These are phyloP conservation scores for Acrobasis repandana DNA, from an alignment of 2,888 invertebrate species.

Conservation along the genomic window DNA sequence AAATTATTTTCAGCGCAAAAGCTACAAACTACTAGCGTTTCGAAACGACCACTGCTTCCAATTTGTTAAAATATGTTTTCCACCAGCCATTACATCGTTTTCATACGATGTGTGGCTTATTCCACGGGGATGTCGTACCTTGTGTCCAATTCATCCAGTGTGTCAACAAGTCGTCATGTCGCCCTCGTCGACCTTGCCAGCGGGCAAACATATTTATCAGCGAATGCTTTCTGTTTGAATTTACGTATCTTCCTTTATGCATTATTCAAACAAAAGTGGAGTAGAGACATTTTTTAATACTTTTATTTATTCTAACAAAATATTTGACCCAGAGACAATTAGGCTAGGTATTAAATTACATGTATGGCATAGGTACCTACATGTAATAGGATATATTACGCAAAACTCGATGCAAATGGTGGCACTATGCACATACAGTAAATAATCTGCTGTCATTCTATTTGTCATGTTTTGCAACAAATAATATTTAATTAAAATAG, in stretches of 20 bases:
- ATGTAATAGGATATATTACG: no score
- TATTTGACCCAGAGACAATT: background rate
- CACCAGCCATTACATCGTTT: background rate
- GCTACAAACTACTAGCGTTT: no score
- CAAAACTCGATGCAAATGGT: no score
- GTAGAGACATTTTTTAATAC: background rate
- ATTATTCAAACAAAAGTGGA: background rate
- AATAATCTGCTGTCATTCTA: no score
- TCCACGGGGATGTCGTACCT: slow-evolving; percentile 7
- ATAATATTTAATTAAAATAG: no score
- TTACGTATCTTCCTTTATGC: background rate
- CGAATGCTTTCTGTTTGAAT: slow-evolving; percentile 28
- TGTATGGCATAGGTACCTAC: no score
- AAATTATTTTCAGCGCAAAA: no score
- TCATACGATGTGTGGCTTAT: slow-evolving; percentile 2
- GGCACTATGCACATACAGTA: no score
- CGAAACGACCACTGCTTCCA: background rate
- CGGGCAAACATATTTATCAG: slow-evolving; percentile 42
- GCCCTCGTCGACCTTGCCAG: slow-evolving; percentile 39
- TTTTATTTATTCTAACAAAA: background rate
- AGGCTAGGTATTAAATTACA: no score
- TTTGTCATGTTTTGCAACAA: no score
- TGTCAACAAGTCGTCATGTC: slow-evolving; percentile 34
- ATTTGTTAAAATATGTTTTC: background rate
- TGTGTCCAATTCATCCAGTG: slow-evolving; percentile 21